These are phyloP conservation scores for Fragum sueziense DNA, from an alignment of 2,888 invertebrate genomes.

Conservation along the genomic window DNA sequence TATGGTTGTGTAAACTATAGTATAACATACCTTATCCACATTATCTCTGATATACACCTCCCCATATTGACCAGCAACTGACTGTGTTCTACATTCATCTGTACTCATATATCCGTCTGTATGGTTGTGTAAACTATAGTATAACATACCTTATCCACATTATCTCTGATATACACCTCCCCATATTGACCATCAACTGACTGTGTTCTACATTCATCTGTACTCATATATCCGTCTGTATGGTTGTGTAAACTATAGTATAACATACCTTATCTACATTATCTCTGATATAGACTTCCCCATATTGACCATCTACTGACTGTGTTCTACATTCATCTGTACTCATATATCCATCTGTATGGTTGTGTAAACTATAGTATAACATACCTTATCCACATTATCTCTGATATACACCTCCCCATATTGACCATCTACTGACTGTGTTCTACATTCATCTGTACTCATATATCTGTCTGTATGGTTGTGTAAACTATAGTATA, in stretches of 20 bases:
- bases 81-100: conserved; percentile 60
- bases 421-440: conserved; percentile 56
- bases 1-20: conserved; percentile 48
- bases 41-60: conserved; percentile 57
- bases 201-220: background rate
- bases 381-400: conserved; percentile 63
- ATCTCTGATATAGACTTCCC: conserved; percentile 54
- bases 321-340: conserved; percentile 63
- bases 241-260: background rate
- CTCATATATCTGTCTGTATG: conserved; percentile 61
- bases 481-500: too few species aligned
- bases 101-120: conserved; percentile 62
- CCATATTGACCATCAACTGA: background rate
- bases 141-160: conserved; percentile 20
- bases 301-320: conserved; percentile 57
- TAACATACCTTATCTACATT: conserved; percentile 63
- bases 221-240: background rate
- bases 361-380: conserved; percentile 47
- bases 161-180: background rate
- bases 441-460: conserved; percentile 62
- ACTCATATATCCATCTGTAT: conserved; percentile 56
- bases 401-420: conserved; percentile 57
- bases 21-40: conserved; percentile 60
- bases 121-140: conserved; percentile 46
- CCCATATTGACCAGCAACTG: conserved; percentile 57